phyloP scores from a whole-genome alignment of 2,797 vertebrate genomes.

The Notolepis coatsorum region DNA sequence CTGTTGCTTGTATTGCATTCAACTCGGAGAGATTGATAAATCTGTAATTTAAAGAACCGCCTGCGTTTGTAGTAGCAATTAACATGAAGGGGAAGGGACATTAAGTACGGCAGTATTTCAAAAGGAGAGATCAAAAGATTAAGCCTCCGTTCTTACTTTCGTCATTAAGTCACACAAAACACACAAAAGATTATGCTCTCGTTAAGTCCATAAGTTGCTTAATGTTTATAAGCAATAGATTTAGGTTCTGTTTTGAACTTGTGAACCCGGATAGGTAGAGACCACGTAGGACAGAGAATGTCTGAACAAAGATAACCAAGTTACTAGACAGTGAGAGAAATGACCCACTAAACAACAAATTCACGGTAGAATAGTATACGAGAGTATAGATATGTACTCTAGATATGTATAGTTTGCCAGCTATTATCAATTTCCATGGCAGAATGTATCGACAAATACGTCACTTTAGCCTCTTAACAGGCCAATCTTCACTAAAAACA shows the following conservation, averaged over 20 bases:
- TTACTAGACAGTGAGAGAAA: neutral
- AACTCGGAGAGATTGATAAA: constrained; percentile 41
- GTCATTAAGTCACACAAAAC: constrained; percentile 79
- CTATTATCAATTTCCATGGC: neutral
- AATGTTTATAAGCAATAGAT: constrained; percentile 55
- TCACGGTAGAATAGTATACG: neutral
- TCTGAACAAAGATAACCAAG: constrained; percentile 1
- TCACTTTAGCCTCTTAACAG: neutral
- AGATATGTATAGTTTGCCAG: neutral
- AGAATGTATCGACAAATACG: neutral
- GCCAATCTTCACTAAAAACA: neutral
- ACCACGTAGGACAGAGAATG: constrained; percentile 19
- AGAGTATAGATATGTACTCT: neutral
- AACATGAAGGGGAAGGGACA: constrained; percentile 58
- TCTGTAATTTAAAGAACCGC: constrained; percentile 43
- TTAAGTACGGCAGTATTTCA: constrained; percentile 42
- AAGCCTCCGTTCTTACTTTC: constrained; percentile 68
- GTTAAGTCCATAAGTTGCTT: constrained; percentile 62
- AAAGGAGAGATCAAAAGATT: constrained; percentile 63
- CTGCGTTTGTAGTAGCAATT: constrained; percentile 56
- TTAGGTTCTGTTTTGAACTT: constrained; percentile 60
- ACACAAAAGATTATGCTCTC: constrained; percentile 68
- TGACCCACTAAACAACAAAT: no score
- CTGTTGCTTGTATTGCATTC: constrained; percentile 57
- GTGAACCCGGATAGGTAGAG: constrained; percentile 55